Evolutionary conservation across 2,888 invertebrate species (phyloP), one percentile per base, ranked within the genome.

Genomic region (Xestobium rufovillosum): DNA sequence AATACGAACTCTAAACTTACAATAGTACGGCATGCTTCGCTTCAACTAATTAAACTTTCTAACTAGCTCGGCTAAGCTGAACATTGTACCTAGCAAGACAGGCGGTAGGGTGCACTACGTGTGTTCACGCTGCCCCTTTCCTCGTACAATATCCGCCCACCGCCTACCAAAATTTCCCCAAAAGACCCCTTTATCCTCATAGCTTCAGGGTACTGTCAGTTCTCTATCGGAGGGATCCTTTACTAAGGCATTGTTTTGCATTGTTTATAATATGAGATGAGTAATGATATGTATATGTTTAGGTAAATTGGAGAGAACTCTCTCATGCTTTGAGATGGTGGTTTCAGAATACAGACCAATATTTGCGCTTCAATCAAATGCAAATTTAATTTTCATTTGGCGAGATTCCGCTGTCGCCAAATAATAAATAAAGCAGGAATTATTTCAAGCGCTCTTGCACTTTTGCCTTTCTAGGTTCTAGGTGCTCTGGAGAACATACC

Each of bases 11-110:
- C 50, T 48, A 53, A 56, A 58, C 57, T 59, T 58, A 62, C 60
- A 61, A 61, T 60, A 56, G 58, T 58, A 54, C 57, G 59, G 60
- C 60, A 61, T 60, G 59, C 57, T 59, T 57, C 58, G 56, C 60
- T 60, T 57, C 57, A 65, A 65, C 65, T 65, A 65, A 65, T 65
- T 65, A 65, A 65, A 65, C 61, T 65, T 65, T 63, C 61, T 61
- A 64, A 65, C 64, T 63, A 61, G 59, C 59, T 51, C 55, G 61
- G 63, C 63, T 63, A 63, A 63, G 63, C 53, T 57, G 43, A 52
- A 49, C 50, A 45, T n/a, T 19, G 23, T 19, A 19, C 23, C 23
- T 19, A 8, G 23, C 23, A 19, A 19, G 23, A 19, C 23, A 19
- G 54, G 53, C 51, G 52, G 52, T 49, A 53, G 45, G 48, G 48